These are phyloP conservation scores for Drosophila micromelanica DNA, from an alignment of 1,140 invertebrate species.

Conservation along the genomic window DNA sequence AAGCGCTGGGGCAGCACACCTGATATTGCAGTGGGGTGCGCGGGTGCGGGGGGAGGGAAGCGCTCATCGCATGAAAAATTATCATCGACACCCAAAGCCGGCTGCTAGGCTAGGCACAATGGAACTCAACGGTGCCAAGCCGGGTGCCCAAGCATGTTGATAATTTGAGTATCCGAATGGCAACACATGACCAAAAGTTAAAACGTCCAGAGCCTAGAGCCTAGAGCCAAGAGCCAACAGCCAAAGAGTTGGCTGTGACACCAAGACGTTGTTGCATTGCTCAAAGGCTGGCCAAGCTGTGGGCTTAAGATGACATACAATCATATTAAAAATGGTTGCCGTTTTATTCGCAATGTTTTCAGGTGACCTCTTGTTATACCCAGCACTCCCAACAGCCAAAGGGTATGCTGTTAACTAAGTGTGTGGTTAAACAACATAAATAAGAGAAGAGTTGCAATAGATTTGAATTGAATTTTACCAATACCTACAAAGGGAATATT, in stretches of 20 bases:
- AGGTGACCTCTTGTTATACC: conserved; percentile 61
- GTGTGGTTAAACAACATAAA: not conserved
- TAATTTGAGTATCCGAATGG: conserved; percentile 82
- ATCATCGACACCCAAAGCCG: conserved; percentile 75
- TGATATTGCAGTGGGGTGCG: conserved; percentile 46
- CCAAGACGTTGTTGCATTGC: conserved; percentile 8
- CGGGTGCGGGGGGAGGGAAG: too few species aligned
- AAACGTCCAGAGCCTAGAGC: conserved; percentile 15
- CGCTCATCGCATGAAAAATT: conserved; percentile 77
- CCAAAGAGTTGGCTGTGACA: not conserved
- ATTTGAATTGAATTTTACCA: too few species aligned
- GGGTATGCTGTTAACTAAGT: not conserved
- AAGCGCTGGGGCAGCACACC: conserved; percentile 45
- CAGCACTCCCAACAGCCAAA: not conserved
- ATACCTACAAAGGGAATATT: too few species aligned
- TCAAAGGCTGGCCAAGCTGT: conserved; percentile 44
- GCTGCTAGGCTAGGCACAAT: conserved; percentile 45
- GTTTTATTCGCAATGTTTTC: conserved; percentile 79
- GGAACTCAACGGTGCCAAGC: conserved; percentile 54
- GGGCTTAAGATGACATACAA: conserved; percentile 81
- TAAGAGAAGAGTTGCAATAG: too few species aligned
- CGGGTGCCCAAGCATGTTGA: conserved; percentile 62
- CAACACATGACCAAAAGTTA: conserved; percentile 54
- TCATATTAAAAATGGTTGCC: conserved; percentile 83
- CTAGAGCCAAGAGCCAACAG: conserved; percentile 1